phyloP scores from a whole-genome alignment of 2,888 invertebrate species.

The Steinernema scapterisci region DNA sequence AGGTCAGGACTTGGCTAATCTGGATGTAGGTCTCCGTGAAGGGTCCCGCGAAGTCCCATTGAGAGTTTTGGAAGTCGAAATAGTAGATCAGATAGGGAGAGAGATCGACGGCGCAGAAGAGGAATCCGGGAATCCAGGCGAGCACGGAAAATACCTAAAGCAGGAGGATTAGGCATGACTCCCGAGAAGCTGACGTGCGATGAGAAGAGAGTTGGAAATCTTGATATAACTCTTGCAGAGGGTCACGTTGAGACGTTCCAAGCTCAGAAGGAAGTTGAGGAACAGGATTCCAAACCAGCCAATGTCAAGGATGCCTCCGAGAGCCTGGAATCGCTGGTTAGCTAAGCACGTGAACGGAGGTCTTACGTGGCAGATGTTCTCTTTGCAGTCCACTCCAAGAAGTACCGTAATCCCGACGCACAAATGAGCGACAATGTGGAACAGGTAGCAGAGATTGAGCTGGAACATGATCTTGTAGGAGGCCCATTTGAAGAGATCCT shows the following conservation, averaged over 20 bases:
- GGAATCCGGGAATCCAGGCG: not conserved
- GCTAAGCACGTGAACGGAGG: not conserved
- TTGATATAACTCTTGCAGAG: not conserved
- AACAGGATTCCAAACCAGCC: constrained; percentile 15
- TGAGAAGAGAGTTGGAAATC: no score
- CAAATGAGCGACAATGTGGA: not conserved
- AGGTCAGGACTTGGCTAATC: not conserved
- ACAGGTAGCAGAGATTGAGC: not conserved
- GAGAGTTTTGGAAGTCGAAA: not conserved
- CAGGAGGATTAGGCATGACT: no score
- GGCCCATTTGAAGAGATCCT: not conserved
- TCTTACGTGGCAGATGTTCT: not conserved
- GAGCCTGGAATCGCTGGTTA: not conserved
- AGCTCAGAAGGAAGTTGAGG: constrained; percentile 7
- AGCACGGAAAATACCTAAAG: not conserved
- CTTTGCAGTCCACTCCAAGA: not conserved
- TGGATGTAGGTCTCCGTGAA: not conserved
- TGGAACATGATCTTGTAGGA: not conserved
- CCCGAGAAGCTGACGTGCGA: no score
- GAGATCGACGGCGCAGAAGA: not conserved
- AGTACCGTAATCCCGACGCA: not conserved
- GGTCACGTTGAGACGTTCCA: constrained; percentile 9
- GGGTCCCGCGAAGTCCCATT: not conserved
- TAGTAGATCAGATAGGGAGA: not conserved
- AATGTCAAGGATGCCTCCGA: not conserved